Evolutionary conservation across 2,797 vertebrate species (phyloP).

Genomic region (Eupleurogrammus muticus): DNA sequence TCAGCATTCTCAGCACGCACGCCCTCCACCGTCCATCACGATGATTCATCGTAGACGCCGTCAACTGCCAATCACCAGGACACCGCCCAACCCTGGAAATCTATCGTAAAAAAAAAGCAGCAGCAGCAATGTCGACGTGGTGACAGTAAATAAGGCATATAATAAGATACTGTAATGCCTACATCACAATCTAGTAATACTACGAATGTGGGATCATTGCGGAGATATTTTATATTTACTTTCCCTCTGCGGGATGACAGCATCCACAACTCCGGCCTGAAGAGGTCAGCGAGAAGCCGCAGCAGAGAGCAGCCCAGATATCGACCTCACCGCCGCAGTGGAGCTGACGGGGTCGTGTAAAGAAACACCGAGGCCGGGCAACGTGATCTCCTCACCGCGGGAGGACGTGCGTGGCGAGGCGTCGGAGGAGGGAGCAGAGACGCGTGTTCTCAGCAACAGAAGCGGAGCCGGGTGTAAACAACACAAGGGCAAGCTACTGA

Average conservation of each 20-base stretch:
- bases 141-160: too few species aligned
- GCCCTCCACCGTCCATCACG: too few species aligned
- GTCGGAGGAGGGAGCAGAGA: background rate
- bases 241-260: background rate
- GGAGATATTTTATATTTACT: background rate
- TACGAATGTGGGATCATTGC: background rate
- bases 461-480: background rate
- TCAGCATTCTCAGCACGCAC: too few species aligned
- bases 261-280: background rate
- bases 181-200: background rate
- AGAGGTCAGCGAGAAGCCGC: constrained; percentile 16
- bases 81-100: too few species aligned
- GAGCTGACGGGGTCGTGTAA: constrained; percentile 29
- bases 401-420: constrained; percentile 3
- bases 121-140: too few species aligned
- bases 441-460: background rate
- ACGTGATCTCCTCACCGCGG: constrained; percentile 38
- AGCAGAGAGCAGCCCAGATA: constrained; percentile 10
- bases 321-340: constrained; percentile 27
- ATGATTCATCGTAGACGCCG: too few species aligned
- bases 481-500: background rate
- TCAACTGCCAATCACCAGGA: too few species aligned
- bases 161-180: too few species aligned
- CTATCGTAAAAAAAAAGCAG: too few species aligned
- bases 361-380: constrained; percentile 48